Evolutionary conservation across 2,888 invertebrate genomes (phyloP).

Genomic region (Nomada flava): DNA sequence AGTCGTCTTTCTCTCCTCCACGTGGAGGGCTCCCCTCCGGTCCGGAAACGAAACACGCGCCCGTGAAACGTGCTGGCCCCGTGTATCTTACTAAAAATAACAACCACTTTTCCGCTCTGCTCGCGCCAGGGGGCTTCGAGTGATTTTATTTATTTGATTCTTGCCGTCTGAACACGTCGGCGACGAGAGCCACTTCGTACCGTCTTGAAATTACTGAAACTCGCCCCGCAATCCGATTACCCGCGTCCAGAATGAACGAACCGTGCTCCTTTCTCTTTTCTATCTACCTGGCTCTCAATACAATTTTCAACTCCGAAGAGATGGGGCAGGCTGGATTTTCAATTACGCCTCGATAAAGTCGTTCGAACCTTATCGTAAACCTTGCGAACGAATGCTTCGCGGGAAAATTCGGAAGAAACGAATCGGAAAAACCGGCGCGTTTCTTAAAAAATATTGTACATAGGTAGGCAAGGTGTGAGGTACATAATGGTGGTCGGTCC

Average conservation of each 20-base stretch:
- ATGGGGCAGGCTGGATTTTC: neutral
- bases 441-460: too few relatives aligned
- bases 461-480: too few relatives aligned
- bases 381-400: neutral
- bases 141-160: constrained; percentile 56
- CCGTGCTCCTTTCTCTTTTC: neutral
- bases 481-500: neutral
- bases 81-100: constrained; percentile 59
- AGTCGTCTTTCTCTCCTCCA: neutral
- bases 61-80: constrained; percentile 18
- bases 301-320: neutral
- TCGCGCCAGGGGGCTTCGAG: neutral
- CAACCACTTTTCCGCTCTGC: constrained; percentile 48
- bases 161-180: neutral
- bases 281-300: too few relatives aligned
- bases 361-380: neutral
- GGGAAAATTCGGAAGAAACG: neutral
- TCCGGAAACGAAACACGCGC: constrained; percentile 32
- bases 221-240: neutral
- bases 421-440: too few relatives aligned
- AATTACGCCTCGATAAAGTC: neutral
- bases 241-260: neutral
- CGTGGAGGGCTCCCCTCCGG: neutral
- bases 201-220: constrained; percentile 5
- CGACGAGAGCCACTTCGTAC: neutral